Percentiles rank a stretch among this genome's conserved stretches.
phyloP scores from a whole-genome alignment of 2,888 invertebrate species.

The Tholera decimalis region DNA sequence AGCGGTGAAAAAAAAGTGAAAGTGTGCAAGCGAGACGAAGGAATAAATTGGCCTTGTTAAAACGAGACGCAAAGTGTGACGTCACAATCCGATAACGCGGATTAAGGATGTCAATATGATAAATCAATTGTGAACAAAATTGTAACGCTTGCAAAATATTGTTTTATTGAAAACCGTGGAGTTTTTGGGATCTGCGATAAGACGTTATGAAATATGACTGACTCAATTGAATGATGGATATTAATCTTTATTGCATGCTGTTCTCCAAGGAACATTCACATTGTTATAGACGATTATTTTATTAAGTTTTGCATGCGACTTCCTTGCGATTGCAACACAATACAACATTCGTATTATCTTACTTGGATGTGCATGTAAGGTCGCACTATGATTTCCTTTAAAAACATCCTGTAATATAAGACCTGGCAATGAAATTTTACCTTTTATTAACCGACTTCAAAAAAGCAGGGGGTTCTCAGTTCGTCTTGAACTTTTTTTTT shows the following conservation, averaged over 20 bases:
- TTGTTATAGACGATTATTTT: slow-evolving; percentile 18
- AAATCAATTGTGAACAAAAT: slow-evolving; percentile 42
- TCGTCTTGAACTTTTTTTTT: too few species aligned
- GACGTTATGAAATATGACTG: slow-evolving; percentile 37
- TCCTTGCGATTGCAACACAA: slow-evolving; percentile 2
- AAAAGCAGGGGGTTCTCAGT: too few species aligned
- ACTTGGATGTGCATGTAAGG: background rate
- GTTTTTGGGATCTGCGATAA: slow-evolving; percentile 37
- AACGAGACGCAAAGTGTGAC: slow-evolving; percentile 72
- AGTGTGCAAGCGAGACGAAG: slow-evolving; percentile 79
- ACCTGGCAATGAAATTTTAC: too few species aligned
- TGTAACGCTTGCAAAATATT: slow-evolving; percentile 32
- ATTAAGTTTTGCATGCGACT: slow-evolving; percentile 3
- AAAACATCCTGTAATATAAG: background rate
- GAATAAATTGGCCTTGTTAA: slow-evolving; percentile 57
- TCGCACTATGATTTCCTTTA: background rate
- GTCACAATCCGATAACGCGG: slow-evolving; percentile 68
- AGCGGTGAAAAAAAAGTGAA: slow-evolving; percentile 88
- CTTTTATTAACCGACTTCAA: too few species aligned
- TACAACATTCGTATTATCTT: slow-evolving; percentile 2
- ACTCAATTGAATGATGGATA: slow-evolving; percentile 44
- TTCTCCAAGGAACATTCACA: slow-evolving; percentile 27
- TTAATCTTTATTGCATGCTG: slow-evolving; percentile 25
- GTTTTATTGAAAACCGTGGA: slow-evolving; percentile 22
- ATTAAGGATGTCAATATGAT: slow-evolving; percentile 62